Base-by-base conservation (phyloP, 2,888 invertebrate species). In the Plemyria rubiginata region DNA sequence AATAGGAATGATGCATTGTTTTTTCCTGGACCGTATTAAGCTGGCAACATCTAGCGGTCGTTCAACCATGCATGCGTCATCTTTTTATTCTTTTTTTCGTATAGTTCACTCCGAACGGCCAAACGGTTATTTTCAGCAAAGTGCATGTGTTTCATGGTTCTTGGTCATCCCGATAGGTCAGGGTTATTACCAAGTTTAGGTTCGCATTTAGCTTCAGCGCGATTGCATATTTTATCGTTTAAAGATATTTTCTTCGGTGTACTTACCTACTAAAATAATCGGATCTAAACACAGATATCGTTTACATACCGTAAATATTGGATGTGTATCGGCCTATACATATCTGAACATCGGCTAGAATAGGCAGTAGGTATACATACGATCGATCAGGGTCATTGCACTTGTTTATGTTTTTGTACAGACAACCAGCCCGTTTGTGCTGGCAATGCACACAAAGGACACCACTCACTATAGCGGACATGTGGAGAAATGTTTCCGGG, bases 401-500 rank as follows among this genome's bases (percentile, higher is more conserved):
- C 70, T 62, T 63, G 61, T 66, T 55, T 60, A 65, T 64, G 54
- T 65, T 66, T 62, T 65, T 50, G 59, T 60, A 61, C 60, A 58
- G 57, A 64, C 60, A 62, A 28, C 54, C 51, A 32, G 41, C 2
- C 58, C 29, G 60, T 63, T 22, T 65, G 65, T 65, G 40, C 29
- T 28, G 48, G 45, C 43, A 41, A 4, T 6, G 15, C n/a, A 41
- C 15, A 70, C 65, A 70, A 70, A 67, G 65, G 57, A 58, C 63
- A 32, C 53, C 59, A 66, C 49, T 62, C 60, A 66, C 49, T 59
- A 13, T 40, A 43, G 41, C 36, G 22, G 54, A 53, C 62, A 59
- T 70, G 64, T 68, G 65, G 62, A 65, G 61, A 55, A 63, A 63
- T 58, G 52, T 59, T 66, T 66, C 70, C 67, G 64, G 58, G 61